Base-by-base conservation (phyloP, 1,140 invertebrate species). In the Acyrthosiphon pisum region DNA sequence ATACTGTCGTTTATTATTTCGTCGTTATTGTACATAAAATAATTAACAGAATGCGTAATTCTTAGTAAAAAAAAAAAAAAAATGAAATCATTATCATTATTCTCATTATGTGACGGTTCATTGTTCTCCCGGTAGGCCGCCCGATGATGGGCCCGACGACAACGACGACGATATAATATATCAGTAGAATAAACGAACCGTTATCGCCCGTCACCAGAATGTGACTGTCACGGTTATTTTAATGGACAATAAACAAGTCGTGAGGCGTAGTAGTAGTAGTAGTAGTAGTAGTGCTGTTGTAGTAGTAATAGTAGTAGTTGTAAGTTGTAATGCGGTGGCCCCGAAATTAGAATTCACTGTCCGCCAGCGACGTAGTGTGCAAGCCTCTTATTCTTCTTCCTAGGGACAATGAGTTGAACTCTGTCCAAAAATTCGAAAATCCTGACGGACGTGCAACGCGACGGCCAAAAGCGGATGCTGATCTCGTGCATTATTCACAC, bases 181-280 rank as follows among this genome's bases (percentile, higher is more conserved):
- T 84, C 60, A 44, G 41, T 83, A 44, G 30, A 41, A 41, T 41
- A 35, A 87, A 87, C n/a, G 87, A 48, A 89, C 48, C 76, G 68
- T 83, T 91, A 48, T 50, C 35, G 44, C 81, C 23, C 41, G 60
- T 92, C n/a, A 92, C n/a, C 90, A 37, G 46, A 53, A 84, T 22
- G 91, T 92, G 30, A 23, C n/a, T 26, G 91, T 92, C 76, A 92
- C 76, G 81, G n/a, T 93, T 93, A 93, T 93, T 93, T 93, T 93
- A 93, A 86, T n/a, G 81, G 48, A 93, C 37, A 44, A 93, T 93
- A 56, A 93, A 93, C 91, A 30, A 93, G 81, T 93, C 81, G 81
- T 86, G 48, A 30, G 48, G 14, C 46, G 53, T n/a, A 44, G 53
- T 8, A 22, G 18, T 6, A n/a, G 4, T n/a, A 26, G 46, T 18